These are phyloP conservation scores for Pterois miles DNA, from an alignment of 2,797 vertebrate genomes.

Conservation along the genomic window DNA sequence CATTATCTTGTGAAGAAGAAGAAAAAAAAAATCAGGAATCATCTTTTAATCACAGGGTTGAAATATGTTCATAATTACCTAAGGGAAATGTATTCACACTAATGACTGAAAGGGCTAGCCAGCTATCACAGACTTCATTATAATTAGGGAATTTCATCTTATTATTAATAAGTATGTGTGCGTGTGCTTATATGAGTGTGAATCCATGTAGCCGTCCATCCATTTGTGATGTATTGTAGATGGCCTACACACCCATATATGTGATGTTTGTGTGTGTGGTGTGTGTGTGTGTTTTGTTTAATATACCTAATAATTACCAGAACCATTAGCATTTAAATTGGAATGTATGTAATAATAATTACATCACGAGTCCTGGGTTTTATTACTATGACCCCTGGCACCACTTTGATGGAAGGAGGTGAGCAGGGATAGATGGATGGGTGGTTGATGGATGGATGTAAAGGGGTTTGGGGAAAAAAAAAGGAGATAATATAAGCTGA, in stretches of 20 bases:
- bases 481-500: slow-evolving; percentile 34
- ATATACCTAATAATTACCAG: slow-evolving; percentile 63
- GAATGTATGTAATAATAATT: slow-evolving; percentile 71
- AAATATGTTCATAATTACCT: slow-evolving; percentile 76
- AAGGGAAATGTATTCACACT: slow-evolving; percentile 71
- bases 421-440: slow-evolving; percentile 33
- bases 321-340: slow-evolving; percentile 71
- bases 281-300: slow-evolving; percentile 33
- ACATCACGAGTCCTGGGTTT: slow-evolving; percentile 49
- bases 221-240: slow-evolving; percentile 2
- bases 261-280: slow-evolving; percentile 3
- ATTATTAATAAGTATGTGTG: slow-evolving; percentile 61
- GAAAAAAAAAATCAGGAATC: slow-evolving; percentile 51
- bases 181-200: background rate
- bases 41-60: slow-evolving; percentile 72
- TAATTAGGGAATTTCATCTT: slow-evolving; percentile 69
- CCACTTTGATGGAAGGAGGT: slow-evolving; percentile 40
- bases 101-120: slow-evolving; percentile 67
- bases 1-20: slow-evolving; percentile 42
- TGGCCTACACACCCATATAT: slow-evolving; percentile 12
- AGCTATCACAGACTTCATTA: slow-evolving; percentile 70
- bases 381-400: slow-evolving; percentile 68
- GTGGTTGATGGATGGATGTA: slow-evolving; percentile 45
- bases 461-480: slow-evolving; percentile 34
- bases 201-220: slow-evolving; percentile 13